Base-by-base conservation (phyloP, 2,888 invertebrate species). In the Drosophila melanosoma region DNA sequence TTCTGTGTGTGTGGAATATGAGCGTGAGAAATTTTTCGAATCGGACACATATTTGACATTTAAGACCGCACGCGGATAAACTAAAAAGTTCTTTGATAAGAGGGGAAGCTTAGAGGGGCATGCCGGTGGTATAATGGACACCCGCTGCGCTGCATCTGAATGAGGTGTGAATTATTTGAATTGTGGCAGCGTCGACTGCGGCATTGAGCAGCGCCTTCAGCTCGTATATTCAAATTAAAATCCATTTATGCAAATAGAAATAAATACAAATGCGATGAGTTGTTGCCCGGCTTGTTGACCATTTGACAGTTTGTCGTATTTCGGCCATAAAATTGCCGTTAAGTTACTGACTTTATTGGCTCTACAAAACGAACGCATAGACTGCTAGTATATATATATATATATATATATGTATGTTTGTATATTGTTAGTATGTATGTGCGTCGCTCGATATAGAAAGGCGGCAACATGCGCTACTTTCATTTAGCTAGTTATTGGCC, bases 141-240 rank as follows among this genome's bases (percentile, higher is more conserved):
- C 83, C 79, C 70, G 74, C 74, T 72, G 76, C 23, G 74, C 17
- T 54, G 69, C 75, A 70, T 72, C 69, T 60, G 74, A 88, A 88
- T 76, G 80, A 86, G 90, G 85, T 86, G 85, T 86, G 90, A 85
- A 85, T 85, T 85, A 85, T 89, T 74, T 54, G 83, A 77, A 74
- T 80, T 52, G 49, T 49, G 45, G 26, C 40, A 45, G 29, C 40
- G 15, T 23, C 51, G 36, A 61, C 60, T 12, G 42, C 42, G 59
- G n/a, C 57, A 79, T 62, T 54, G 51, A 11, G 42, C 48, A 53
- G 52, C 71, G 72, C 71, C 65, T 72, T 54, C 20, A 48, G 66
- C 78, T 79, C 82, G 64, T 79, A 82, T 77, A 88, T 85, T 88
- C 71, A 82, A 88, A 85, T 90, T 82, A 78, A 82, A 79, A 74